phyloP scores from a whole-genome alignment of 2,888 invertebrate species.

The Boloria euphrosyne region DNA sequence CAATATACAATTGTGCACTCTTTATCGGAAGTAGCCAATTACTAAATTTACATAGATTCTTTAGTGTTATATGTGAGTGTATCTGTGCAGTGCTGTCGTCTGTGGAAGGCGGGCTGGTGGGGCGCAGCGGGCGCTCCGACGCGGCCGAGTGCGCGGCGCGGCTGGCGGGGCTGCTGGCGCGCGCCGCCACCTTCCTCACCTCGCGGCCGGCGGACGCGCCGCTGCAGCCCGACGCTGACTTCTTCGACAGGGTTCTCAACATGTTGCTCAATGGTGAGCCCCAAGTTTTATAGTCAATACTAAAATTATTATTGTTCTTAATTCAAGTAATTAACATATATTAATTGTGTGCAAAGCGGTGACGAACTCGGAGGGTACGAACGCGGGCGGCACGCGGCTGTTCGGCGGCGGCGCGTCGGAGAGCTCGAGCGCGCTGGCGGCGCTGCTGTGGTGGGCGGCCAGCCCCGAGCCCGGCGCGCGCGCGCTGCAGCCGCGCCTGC shows the following conservation, averaged over 20 bases:
- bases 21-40: too few relatives aligned
- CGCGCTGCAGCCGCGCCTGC: constrained; percentile 58
- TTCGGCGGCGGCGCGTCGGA: constrained; percentile 39
- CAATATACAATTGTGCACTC: too few relatives aligned
- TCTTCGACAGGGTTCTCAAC: constrained; percentile 76
- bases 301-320: background rate
- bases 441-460: constrained; percentile 69
- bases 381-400: constrained; percentile 36
- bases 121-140: constrained; percentile 51
- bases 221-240: constrained; percentile 58
- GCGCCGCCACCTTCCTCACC: constrained; percentile 77
- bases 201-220: constrained; percentile 48
- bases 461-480: constrained; percentile 53
- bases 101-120: constrained; percentile 52
- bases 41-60: too few relatives aligned
- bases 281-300: background rate
- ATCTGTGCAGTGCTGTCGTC: constrained; percentile 58
- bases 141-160: constrained; percentile 77
- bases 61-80: too few relatives aligned
- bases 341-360: background rate
- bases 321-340: background rate
- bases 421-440: constrained; percentile 60
- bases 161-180: constrained; percentile 71
- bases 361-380: constrained; percentile 29
- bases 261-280: constrained; percentile 69